A percentile compares a stretch with the other conserved stretches of the same genome.
phyloP scores from a whole-genome alignment of 2,797 vertebrate genomes.

The Acrossocheilus fasciatus region DNA sequence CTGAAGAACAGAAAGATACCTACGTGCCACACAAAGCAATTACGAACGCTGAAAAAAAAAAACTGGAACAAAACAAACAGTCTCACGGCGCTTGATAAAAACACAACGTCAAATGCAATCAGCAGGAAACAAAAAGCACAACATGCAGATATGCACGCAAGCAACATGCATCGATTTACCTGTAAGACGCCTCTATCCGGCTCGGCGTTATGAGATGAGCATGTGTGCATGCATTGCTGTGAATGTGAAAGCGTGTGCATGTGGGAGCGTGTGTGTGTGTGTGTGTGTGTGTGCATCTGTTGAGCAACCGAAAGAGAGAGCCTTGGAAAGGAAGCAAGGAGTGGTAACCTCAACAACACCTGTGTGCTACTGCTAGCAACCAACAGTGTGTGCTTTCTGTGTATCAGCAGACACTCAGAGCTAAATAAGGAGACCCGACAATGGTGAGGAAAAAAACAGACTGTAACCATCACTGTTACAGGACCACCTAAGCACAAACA shows the following conservation, averaged over 20 bases:
- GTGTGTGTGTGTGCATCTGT: neutral
- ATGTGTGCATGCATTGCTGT: neutral
- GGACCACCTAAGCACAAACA: neutral
- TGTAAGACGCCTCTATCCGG: conserved; percentile 9
- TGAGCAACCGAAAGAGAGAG: conserved; percentile 50
- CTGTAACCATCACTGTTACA: neutral
- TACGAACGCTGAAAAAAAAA: neutral
- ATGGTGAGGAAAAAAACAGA: neutral
- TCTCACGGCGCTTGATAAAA: neutral
- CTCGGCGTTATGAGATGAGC: neutral
- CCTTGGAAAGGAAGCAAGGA: conserved; percentile 59
- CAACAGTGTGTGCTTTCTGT: conserved; percentile 44
- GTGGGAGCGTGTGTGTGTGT: neutral
- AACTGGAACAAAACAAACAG: neutral
- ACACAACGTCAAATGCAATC: conserved; percentile 1
- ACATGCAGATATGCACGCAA: neutral
- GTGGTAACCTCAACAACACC: conserved; percentile 66
- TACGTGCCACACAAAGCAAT: conserved; percentile 17
- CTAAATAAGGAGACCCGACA: conserved; percentile 44
- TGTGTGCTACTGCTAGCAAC: conserved; percentile 62
- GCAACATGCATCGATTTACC: conserved; percentile 9
- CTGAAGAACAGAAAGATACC: conserved; percentile 14
- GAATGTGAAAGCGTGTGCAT: neutral
- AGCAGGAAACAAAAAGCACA: conserved; percentile 2
- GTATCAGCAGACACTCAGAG: conserved; percentile 51